Evolutionary conservation across 2,113 vertebrate species (phyloP).

Genomic region (Leptocoma aspasia): DNA sequence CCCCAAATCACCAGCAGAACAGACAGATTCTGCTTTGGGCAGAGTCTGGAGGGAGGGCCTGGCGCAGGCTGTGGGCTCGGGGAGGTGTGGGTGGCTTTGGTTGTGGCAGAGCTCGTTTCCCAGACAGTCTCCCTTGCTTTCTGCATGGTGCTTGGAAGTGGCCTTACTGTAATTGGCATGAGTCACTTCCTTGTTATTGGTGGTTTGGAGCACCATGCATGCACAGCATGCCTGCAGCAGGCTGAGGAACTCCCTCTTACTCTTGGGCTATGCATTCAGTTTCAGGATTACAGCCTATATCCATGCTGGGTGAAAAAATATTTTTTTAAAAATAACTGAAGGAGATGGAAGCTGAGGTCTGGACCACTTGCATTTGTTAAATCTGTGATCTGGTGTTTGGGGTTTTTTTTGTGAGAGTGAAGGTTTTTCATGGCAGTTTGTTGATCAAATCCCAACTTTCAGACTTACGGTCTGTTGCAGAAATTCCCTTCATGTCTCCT

Average conservation of each 20-base stretch:
- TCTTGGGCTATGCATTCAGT: not conserved
- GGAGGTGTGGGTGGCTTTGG: not conserved
- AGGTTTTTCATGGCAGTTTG: not conserved
- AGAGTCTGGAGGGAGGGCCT: not conserved
- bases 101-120: not conserved
- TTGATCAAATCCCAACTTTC: not conserved
- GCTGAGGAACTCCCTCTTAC: not conserved
- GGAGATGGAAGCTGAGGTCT: not conserved
- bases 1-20: not conserved
- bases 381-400: not conserved
- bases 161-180: conserved; percentile 15
- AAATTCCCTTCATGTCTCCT: not conserved
- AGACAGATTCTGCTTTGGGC: not conserved
- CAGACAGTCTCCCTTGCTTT: conserved; percentile 5
- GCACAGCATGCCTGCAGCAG: not conserved
- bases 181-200: conserved; percentile 30
- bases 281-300: not conserved
- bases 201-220: not conserved
- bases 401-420: not conserved
- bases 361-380: not conserved
- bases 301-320: not conserved
- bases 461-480: not conserved
- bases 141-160: not conserved
- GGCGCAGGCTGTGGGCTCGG: not conserved
- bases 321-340: not conserved